Percentiles rank a stretch among this genome's conserved stretches.
These are phyloP conservation scores for Tortricodes alternella DNA, from an alignment of 2,888 invertebrate genomes.

Conservation along the genomic window DNA sequence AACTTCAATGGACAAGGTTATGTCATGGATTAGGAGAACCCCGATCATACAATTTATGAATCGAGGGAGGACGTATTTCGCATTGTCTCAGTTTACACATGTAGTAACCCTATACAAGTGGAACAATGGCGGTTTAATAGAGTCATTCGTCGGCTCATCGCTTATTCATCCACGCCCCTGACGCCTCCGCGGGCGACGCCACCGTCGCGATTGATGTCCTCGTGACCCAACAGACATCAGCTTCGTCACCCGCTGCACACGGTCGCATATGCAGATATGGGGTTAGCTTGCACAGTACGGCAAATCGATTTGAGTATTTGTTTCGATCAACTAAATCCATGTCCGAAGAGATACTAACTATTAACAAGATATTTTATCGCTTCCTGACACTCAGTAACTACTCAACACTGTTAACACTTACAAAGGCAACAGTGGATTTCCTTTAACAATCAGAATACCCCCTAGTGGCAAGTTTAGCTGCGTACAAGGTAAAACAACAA, in stretches of 20 bases:
- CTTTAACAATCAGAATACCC: slow-evolving; percentile 40
- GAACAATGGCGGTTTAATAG: slow-evolving; percentile 80
- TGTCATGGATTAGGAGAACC: no score
- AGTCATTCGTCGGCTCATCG: slow-evolving; percentile 81
- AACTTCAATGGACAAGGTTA: no score
- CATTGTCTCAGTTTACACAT: slow-evolving; percentile 9
- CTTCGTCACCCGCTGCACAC: slow-evolving; percentile 35
- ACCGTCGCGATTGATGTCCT: slow-evolving; percentile 71
- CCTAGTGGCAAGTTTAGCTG: slow-evolving; percentile 49
- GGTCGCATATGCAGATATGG: slow-evolving; percentile 21
- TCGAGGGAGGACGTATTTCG: not conserved
- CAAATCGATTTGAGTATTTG: not conserved
- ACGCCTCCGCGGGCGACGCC: slow-evolving; percentile 68
- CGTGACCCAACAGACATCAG: slow-evolving; percentile 48
- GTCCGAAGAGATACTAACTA: not conserved
- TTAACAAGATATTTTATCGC: not conserved
- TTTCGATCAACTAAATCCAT: not conserved
- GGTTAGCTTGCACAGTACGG: not conserved
- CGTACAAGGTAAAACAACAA: slow-evolving; percentile 52
- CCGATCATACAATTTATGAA: not conserved
- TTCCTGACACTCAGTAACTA: not conserved
- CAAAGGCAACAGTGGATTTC: slow-evolving; percentile 24
- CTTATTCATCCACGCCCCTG: slow-evolving; percentile 81
- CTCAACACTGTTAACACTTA: slow-evolving; percentile 4
- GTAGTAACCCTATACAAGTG: slow-evolving; percentile 38